These are phyloP conservation scores for Hylaeus volcanicus DNA, from an alignment of 1,140 invertebrate genomes.

Conservation along the genomic window DNA sequence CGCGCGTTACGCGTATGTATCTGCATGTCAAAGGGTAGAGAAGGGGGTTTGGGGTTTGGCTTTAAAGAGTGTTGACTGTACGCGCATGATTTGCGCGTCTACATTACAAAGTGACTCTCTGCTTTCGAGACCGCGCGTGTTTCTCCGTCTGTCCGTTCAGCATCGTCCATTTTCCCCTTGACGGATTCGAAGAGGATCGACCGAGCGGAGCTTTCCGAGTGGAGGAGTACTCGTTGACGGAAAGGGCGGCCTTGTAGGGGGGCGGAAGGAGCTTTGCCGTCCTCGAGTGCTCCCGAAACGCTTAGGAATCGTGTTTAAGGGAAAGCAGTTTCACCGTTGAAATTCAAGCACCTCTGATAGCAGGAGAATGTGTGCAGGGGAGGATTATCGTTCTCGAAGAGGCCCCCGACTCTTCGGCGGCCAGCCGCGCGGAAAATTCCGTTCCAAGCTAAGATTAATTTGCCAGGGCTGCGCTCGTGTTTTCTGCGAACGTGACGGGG, in stretches of 20 bases:
- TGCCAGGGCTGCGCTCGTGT: conserved; percentile 1
- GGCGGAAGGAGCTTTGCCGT: conserved; percentile 23
- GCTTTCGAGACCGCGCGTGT: conserved; percentile 38
- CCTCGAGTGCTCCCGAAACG: conserved; percentile 40
- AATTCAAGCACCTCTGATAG: conserved; percentile 37
- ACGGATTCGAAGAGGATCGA: conserved; percentile 46
- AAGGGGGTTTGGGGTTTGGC: not conserved
- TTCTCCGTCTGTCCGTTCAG: conserved; percentile 51
- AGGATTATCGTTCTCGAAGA: conserved; percentile 43
- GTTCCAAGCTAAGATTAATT: conserved; percentile 28
- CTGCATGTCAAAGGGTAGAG: conserved; percentile 56
- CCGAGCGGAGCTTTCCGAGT: conserved; percentile 21
- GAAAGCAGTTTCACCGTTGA: conserved; percentile 35
- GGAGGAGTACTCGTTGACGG: conserved; percentile 22
- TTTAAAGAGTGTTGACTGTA: conserved; percentile 52
- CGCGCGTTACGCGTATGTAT: conserved; percentile 14
- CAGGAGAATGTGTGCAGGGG: conserved; percentile 26
- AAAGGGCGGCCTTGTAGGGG: not conserved
- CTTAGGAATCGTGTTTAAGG: conserved; percentile 51
- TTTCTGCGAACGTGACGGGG: not conserved
- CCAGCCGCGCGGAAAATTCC: conserved; percentile 38
- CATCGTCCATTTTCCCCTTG: conserved; percentile 47
- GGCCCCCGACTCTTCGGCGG: conserved; percentile 3
- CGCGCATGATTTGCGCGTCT: conserved; percentile 41
- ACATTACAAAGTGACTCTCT: conserved; percentile 43